phyloP scores from a whole-genome alignment of 2,888 invertebrate species.

The Malacosoma neustria region DNA sequence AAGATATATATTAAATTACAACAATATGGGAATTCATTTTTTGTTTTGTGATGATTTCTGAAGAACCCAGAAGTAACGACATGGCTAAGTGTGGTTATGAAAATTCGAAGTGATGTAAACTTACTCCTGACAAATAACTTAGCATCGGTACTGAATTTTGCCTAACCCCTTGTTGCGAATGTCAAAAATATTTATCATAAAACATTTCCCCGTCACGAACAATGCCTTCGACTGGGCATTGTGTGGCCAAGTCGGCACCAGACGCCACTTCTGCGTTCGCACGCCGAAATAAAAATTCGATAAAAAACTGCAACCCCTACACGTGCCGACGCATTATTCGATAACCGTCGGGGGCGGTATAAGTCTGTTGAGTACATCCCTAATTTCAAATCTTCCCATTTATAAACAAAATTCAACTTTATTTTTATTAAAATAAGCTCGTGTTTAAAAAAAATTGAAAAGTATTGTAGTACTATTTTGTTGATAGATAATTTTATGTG shows the following conservation, averaged over 20 bases:
- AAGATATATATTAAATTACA: no score
- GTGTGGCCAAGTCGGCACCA: constrained; percentile 47
- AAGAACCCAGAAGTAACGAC: no score
- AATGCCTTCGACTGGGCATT: constrained; percentile 29
- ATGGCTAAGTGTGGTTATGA: no score
- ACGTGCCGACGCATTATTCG: constrained; percentile 69
- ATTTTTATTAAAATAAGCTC: background rate
- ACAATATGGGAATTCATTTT: no score
- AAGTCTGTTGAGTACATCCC: constrained; percentile 58
- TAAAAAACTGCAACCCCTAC: constrained; percentile 55
- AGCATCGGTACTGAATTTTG: no score
- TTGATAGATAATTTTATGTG: no score
- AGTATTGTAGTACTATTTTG: no score
- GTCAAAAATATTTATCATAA: constrained; percentile 7
- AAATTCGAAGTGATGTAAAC: no score
- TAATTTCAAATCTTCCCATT: constrained; percentile 29
- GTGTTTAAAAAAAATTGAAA: background rate
- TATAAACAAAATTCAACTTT: constrained; percentile 23
- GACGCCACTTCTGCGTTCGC: constrained; percentile 63
- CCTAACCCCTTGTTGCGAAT: no score
- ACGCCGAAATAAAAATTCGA: constrained; percentile 59
- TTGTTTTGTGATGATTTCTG: no score
- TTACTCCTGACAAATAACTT: no score
- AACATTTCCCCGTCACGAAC: constrained; percentile 14
- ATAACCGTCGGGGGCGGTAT: constrained; percentile 72